A percentile compares a stretch with the other conserved stretches of the same genome.
Evolutionary conservation across 53 echinoderm and acorn worm species (phyloP).

Genomic region (Patiria pectinifera): DNA sequence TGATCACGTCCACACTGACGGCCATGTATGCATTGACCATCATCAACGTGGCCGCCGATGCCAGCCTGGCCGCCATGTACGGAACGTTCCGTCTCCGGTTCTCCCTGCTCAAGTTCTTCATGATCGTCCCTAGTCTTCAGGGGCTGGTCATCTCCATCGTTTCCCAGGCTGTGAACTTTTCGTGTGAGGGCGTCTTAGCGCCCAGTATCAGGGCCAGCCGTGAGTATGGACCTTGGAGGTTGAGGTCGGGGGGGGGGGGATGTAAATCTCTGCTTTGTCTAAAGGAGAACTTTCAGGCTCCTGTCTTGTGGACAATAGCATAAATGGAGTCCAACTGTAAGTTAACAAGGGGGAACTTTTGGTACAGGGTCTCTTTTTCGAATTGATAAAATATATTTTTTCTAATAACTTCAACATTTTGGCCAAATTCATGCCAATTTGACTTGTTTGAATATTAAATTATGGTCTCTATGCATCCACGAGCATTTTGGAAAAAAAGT

Average conservation of each 20-base stretch:
- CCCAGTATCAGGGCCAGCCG: conserved; percentile 26
- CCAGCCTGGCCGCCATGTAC: conserved; percentile 50
- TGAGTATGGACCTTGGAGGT: not conserved
- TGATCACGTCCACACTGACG: conserved; percentile 66
- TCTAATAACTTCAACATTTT: too few species aligned
- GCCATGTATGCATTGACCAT: conserved; percentile 82
- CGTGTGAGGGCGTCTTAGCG: conserved; percentile 45
- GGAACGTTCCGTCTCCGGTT: conserved; percentile 65
- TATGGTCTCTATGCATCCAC: too few species aligned
- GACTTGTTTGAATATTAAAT: too few species aligned
- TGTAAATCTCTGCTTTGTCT: too few species aligned
- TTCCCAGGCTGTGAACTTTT: conserved; percentile 25
- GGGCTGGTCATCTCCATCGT: conserved; percentile 69
- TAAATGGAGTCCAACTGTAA: too few species aligned
- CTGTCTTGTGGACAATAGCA: too few species aligned
- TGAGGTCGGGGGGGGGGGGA: not conserved
- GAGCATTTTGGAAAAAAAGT: too few species aligned
- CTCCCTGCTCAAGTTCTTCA: conserved; percentile 64
- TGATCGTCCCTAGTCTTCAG: conserved; percentile 79
- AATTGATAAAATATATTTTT: too few species aligned
- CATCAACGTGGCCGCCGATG: conserved; percentile 74
- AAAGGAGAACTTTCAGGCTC: too few species aligned
- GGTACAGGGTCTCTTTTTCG: too few species aligned
- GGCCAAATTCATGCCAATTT: too few species aligned
- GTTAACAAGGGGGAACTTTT: too few species aligned